Evolutionary conservation across 2,888 invertebrate genomes (phyloP).

Genomic region (Scrobipalpa atriplicella): DNA sequence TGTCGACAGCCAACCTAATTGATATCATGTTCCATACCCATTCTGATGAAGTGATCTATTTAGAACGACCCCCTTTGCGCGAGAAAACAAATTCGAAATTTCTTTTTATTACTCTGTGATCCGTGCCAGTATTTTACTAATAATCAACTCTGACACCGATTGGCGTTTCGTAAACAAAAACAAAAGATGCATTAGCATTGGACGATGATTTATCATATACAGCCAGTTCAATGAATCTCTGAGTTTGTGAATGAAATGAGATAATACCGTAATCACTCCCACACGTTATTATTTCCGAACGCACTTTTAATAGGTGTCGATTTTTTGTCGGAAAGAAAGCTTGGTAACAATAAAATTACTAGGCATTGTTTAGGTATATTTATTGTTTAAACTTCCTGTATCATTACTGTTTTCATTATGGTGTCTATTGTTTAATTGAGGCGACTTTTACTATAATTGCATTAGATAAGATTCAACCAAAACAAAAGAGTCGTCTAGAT

Average conservation of each 20-base stretch:
- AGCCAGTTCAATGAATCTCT: conserved; percentile 51
- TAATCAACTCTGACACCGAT: conserved; percentile 39
- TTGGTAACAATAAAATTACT: conserved; percentile 42
- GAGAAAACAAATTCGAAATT: conserved; percentile 22
- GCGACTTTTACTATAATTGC: conserved; percentile 17
- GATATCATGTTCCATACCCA: conserved; percentile 67
- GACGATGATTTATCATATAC: conserved; percentile 59
- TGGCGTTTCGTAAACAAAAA: conserved; percentile 68
- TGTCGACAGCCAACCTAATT: conserved; percentile 72
- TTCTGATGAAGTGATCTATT: conserved; percentile 58
- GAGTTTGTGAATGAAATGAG: conserved; percentile 54
- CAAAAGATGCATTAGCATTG: conserved; percentile 67
- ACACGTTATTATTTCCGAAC: conserved; percentile 36
- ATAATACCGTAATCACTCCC: conserved; percentile 49
- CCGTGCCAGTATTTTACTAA: conserved; percentile 37
- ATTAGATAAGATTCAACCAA: background rate
- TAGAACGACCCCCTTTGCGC: conserved; percentile 30
- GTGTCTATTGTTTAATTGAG: conserved; percentile 22
- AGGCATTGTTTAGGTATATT: conserved; percentile 34
- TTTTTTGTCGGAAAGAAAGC: conserved; percentile 31
- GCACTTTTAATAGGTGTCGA: conserved; percentile 21
- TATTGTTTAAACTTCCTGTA: conserved; percentile 29
- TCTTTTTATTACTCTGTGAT: conserved; percentile 28
- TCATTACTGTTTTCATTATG: conserved; percentile 16
- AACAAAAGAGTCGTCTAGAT: conserved; percentile 12